These are phyloP conservation scores for Rhamnusium bicolor DNA, from an alignment of 2,888 invertebrate genomes.

Conservation along the genomic window DNA sequence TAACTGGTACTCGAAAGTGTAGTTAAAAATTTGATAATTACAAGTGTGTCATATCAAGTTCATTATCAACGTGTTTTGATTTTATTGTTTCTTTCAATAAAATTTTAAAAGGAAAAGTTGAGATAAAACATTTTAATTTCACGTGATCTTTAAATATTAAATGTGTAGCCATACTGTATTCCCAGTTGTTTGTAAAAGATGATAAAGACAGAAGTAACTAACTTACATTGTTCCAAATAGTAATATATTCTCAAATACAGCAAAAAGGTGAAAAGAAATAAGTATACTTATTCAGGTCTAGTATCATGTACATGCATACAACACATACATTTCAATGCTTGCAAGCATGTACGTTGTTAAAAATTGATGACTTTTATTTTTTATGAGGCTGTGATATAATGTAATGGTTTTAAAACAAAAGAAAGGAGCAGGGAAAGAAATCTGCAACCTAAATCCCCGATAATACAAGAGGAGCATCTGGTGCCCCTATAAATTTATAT, in stretches of 20 bases:
- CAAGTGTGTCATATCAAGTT: too few species aligned
- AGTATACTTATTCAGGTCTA: neutral
- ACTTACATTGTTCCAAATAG: neutral
- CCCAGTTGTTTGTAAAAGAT: too few species aligned
- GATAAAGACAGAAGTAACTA: too few species aligned
- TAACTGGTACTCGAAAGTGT: too few species aligned
- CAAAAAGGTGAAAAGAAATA: neutral
- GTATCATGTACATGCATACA: neutral
- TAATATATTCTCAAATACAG: neutral
- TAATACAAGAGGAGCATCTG: conserved; percentile 47
- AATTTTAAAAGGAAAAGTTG: too few species aligned
- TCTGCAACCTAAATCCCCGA: conserved; percentile 56
- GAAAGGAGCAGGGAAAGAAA: conserved; percentile 49
- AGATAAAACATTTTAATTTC: too few species aligned
- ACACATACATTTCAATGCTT: neutral
- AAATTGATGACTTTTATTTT: conserved; percentile 27
- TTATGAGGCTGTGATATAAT: conserved; percentile 32
- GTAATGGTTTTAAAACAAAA: conserved; percentile 45
- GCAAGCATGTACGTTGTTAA: neutral
- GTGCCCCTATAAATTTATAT: conserved; percentile 44
- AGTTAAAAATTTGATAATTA: too few species aligned
- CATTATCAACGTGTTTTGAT: too few species aligned
- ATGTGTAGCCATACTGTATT: too few species aligned
- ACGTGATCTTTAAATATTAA: too few species aligned
- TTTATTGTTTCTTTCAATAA: too few species aligned